phyloP scores from a whole-genome alignment of 2,113 vertebrate species.

The Peromyscus maniculatus region DNA sequence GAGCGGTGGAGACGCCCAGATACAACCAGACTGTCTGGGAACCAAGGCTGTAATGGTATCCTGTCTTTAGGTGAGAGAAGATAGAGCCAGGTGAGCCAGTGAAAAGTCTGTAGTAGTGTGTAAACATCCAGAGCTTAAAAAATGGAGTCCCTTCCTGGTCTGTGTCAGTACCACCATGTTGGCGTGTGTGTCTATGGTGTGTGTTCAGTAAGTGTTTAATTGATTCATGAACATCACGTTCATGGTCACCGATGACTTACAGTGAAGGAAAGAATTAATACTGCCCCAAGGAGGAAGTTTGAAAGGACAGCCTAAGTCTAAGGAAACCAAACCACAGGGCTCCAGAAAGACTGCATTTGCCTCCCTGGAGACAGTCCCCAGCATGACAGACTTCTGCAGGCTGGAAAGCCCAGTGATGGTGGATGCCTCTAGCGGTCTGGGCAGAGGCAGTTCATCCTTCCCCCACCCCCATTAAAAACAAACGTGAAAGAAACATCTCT shows the following conservation, averaged over 20 bases:
- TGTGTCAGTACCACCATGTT: not conserved
- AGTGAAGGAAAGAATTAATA: constrained; percentile 33
- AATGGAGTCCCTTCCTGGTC: not conserved
- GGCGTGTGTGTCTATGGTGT: no score
- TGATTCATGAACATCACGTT: not conserved
- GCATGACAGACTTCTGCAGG: not conserved
- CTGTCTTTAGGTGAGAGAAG: not conserved
- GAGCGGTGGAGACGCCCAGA: not conserved
- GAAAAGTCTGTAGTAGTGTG: not conserved
- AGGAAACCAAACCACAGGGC: not conserved
- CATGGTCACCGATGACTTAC: not conserved
- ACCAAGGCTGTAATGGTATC: not conserved
- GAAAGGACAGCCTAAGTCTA: not conserved
- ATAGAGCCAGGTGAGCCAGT: not conserved
- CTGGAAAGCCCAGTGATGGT: no score
- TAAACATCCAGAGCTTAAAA: not conserved
- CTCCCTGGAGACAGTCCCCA: not conserved
- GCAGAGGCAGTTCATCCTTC: not conserved
- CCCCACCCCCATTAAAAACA: not conserved
- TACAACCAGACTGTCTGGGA: not conserved
- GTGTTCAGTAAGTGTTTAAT: not conserved
- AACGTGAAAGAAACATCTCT: not conserved
- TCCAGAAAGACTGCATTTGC: not conserved
- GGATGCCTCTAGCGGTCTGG: not conserved
- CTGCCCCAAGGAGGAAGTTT: not conserved